Conservation (phyloP, 1,140 invertebrate genomes). For the Zaprionus davidi region DNA sequence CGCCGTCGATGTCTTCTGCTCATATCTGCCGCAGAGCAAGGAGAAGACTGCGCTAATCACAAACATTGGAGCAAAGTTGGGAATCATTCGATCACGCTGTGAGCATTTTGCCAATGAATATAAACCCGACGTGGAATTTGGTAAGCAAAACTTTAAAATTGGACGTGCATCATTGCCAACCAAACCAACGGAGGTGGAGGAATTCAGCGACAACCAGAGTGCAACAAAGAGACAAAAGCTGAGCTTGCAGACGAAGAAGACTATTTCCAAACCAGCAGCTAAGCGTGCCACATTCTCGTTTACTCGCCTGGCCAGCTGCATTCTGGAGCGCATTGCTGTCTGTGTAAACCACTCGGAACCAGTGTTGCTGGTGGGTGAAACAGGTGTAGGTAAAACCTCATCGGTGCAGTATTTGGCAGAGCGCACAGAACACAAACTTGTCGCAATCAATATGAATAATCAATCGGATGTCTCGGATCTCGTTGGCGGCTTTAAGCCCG, state of each 20-base stretch:
- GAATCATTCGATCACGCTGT: slow-evolving; percentile 92
- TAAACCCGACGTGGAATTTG: slow-evolving; percentile 89
- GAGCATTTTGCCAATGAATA: slow-evolving; percentile 92
- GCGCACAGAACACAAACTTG: slow-evolving; percentile 92
- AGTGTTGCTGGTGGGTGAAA: slow-evolving; percentile 98
- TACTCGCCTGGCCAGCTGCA: slow-evolving; percentile 90
- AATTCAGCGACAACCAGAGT: slow-evolving; percentile 5
- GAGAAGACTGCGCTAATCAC: slow-evolving; percentile 88
- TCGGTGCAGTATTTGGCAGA: slow-evolving; percentile 96
- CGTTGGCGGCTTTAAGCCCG: slow-evolving; percentile 98
- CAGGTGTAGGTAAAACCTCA: slow-evolving; percentile 99
- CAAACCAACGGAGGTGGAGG: slow-evolving; percentile 50
- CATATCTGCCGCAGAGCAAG: slow-evolving; percentile 85
- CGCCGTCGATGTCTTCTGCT: slow-evolving; percentile 95
- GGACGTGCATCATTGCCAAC: slow-evolving; percentile 86
- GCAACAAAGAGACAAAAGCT: slow-evolving; percentile 66
- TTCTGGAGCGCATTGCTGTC: slow-evolving; percentile 94
- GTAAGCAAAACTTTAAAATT: slow-evolving; percentile 84
- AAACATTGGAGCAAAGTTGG: slow-evolving; percentile 91
- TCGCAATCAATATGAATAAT: slow-evolving; percentile 99
- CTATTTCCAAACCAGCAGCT: slow-evolving; percentile 36
- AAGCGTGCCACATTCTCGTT: slow-evolving; percentile 90
- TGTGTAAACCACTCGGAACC: slow-evolving; percentile 94
- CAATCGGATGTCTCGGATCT: slow-evolving; percentile 98
- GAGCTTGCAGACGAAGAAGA: slow-evolving; percentile 25